These are phyloP conservation scores for Trichechus manatus DNA, from an alignment of 2,113 vertebrate genomes.

Conservation along the genomic window DNA sequence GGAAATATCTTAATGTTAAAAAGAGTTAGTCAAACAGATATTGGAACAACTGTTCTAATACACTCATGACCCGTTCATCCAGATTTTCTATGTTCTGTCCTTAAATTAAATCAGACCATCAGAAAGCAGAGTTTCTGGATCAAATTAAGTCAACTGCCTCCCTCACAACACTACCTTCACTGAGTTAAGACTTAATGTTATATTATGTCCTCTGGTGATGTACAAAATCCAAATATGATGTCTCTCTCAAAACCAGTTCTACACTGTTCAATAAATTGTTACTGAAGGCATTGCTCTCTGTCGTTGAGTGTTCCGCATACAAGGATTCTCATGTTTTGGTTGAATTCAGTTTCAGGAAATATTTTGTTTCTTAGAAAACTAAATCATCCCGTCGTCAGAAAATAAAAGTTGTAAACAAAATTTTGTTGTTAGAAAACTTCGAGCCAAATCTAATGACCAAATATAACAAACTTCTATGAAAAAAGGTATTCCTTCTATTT, in stretches of 20 bases:
- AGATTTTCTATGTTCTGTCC: background rate
- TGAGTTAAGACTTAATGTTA: constrained; percentile 1
- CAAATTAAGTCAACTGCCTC: background rate
- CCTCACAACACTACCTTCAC: background rate
- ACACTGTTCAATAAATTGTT: constrained; percentile 31
- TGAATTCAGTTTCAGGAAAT: constrained; percentile 42
- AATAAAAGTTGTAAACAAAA: background rate
- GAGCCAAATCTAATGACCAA: background rate
- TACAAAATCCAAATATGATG: constrained; percentile 11
- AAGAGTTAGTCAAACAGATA: background rate
- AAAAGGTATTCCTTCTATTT: background rate
- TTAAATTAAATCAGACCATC: background rate
- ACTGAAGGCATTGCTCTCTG: background rate
- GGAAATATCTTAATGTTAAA: constrained; percentile 53
- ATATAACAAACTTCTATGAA: background rate
- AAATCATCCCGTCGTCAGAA: constrained; percentile 13
- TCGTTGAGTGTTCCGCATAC: background rate
- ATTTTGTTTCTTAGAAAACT: background rate
- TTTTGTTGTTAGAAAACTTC: constrained; percentile 27
- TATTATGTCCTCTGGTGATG: background rate
- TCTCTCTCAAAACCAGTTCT: constrained; percentile 15
- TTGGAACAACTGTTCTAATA: background rate
- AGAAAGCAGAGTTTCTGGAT: background rate
- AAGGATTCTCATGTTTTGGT: background rate
- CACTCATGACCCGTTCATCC: background rate